Percentiles rank a stretch among this genome's conserved stretches.
These are phyloP conservation scores for Ceraclea dissimilis DNA, from an alignment of 2,888 invertebrate species.

Conservation along the genomic window DNA sequence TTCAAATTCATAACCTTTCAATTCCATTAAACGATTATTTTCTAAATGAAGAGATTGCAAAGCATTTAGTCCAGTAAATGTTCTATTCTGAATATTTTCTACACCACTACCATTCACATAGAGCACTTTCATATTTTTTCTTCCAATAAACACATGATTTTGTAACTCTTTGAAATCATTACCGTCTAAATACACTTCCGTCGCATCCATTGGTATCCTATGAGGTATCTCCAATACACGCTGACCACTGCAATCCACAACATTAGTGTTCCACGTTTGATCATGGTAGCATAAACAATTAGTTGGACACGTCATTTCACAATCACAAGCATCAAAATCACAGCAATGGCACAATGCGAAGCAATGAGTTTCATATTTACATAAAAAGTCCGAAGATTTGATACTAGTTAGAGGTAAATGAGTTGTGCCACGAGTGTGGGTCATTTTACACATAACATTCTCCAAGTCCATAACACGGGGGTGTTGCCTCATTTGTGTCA, in stretches of 20 bases:
- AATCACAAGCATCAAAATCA: conserved; percentile 93
- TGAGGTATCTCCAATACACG: conserved; percentile 70
- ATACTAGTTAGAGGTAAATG: conserved; percentile 71
- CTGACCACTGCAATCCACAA: conserved; percentile 83
- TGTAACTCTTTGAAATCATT: conserved; percentile 78
- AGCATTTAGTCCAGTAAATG: conserved; percentile 78
- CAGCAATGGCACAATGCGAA: conserved; percentile 94
- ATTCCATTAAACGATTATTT: conserved; percentile 69
- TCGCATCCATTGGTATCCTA: conserved; percentile 89
- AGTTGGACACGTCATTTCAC: conserved; percentile 92
- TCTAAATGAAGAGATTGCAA: conserved; percentile 77
- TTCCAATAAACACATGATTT: conserved; percentile 82
- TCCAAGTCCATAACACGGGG: conserved; percentile 84
- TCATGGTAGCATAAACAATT: conserved; percentile 94
- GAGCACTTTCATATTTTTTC: conserved; percentile 79
- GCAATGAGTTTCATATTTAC: conserved; percentile 88
- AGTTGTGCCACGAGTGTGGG: conserved; percentile 72
- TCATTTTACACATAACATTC: conserved; percentile 81
- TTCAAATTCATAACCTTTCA: conserved; percentile 81
- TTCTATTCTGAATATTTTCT: conserved; percentile 79
- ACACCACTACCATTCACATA: conserved; percentile 81
- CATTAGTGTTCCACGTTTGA: conserved; percentile 86
- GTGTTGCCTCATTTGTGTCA: conserved; percentile 74
- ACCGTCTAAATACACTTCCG: conserved; percentile 87
- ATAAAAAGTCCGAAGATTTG: conserved; percentile 78